Conservation (phyloP, 1,140 invertebrate species). For the Aporrectodea caliginosa region DNA sequence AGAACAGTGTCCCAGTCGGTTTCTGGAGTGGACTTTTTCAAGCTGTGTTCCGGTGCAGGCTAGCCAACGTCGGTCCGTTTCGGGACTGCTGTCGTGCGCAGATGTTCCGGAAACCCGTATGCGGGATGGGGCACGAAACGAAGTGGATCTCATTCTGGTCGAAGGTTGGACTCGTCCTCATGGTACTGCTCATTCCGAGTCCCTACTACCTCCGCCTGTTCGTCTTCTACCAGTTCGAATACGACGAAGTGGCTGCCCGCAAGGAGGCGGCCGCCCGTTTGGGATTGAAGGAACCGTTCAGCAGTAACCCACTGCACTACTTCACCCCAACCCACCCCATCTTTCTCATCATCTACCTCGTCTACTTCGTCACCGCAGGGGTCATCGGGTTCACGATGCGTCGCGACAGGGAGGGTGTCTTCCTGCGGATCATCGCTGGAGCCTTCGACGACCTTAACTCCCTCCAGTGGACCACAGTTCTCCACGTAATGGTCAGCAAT, state of each 20-base stretch:
- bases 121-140: no score
- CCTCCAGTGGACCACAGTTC: slow-evolving; percentile 41
- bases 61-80: slow-evolving; percentile 25
- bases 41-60: slow-evolving; percentile 23
- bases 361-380: slow-evolving; percentile 44
- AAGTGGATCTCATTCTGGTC: slow-evolving; percentile 29
- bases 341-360: slow-evolving; percentile 46
- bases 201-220: slow-evolving; percentile 48
- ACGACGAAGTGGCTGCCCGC: slow-evolving; percentile 40
- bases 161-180: slow-evolving; percentile 38
- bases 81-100: slow-evolving; percentile 23
- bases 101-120: slow-evolving; percentile 16
- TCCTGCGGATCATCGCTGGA: slow-evolving; percentile 1
- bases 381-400: slow-evolving; percentile 38
- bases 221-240: slow-evolving; percentile 48
- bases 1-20: slow-evolving; percentile 29
- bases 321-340: slow-evolving; percentile 46
- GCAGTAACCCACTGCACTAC: slow-evolving; percentile 47
- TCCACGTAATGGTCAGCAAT: slow-evolving; percentile 41
- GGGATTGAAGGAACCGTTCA: slow-evolving; percentile 36
- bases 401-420: background rate
- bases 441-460: slow-evolving; percentile 44
- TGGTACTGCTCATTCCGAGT: slow-evolving; percentile 44
- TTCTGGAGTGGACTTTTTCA: slow-evolving; percentile 9
- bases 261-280: slow-evolving; percentile 31